Evolutionary conservation across 2,113 vertebrate species (phyloP), one percentile per base, ranked within the genome.

Genomic region (Sigmodon hispidus): DNA sequence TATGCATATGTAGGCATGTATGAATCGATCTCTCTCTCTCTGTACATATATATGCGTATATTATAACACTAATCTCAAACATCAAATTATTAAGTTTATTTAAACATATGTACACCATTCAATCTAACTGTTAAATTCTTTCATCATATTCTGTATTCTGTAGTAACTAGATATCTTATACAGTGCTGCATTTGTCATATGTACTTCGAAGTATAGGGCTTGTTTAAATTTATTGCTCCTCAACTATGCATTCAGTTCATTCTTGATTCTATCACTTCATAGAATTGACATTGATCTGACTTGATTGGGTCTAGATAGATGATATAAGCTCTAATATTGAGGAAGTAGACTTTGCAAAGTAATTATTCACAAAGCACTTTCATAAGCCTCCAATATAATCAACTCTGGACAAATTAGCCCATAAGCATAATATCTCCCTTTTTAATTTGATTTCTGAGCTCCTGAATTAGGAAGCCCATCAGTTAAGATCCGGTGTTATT

Each of bases 391-490:
- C 96, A 59, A 73, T 94, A 97, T 95, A 89, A 96, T 93, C 93
- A 97, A 96, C 97, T 87, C 95, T 91, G 97, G 95, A 76, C 55
- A 97, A 59, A 79, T 95, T 97, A 94, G 91, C 76, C 76, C 0
- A 0, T 93, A 94, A 97, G 84, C 94, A 98, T 95, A 84, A 96
- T 96, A 96, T 96, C 97, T 97, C 93, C 80, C 93, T 86, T 94
- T 98, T 97, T 98, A 98, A 98, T 98, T 98, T 97, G 94, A 98
- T 98, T 98, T 98, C 95, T 97, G 76, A 89, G 96, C 92, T 96
- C 73, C 97, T 97, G 98, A 98, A 97, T 97, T 97, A 98, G 98
- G 97, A 98, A 98, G 92, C 89, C 97, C 97, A 97, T 98, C 98
- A 97, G 97, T 89, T 61, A 97, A 98, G 97, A 98, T 98, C 98